Evolutionary conservation across 1,140 invertebrate genomes (phyloP), one percentile per base, ranked within the genome.

Genomic region (Agrilus planipennis): DNA sequence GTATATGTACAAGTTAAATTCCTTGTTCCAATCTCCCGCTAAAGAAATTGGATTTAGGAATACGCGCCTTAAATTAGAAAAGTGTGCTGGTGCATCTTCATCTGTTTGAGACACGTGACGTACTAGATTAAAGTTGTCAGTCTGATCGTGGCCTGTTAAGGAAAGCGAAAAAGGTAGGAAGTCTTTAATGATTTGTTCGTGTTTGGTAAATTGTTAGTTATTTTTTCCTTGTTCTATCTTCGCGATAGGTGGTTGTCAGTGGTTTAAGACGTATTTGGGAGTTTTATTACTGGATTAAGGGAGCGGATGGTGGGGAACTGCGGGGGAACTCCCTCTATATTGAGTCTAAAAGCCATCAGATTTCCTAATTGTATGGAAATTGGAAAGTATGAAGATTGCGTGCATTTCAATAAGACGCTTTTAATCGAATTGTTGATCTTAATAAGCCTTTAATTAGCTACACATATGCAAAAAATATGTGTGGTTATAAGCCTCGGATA

Each of bases 351-450:
- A 58, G 48, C 52, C 49, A 58, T 58, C 52, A 56, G 52, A 45
- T 51, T 51, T 42, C 46, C 51, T 58, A 58, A 58, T 58, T 49
- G 54, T 52, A 58, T 58, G 55, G 55, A 58, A 58, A 58, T 58
- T 58, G 54, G 54, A 58, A 58, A 58, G 54, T 52, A 54, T 50
- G 46, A 38, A 50, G 52, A 49, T 51, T 49, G 51, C 47, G 46
- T 50, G 47, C 51, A 54, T 56, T 56, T 56, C 52, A 49, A 56
- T 58, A 56, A 56, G 52, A 55, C 52, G 53, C 41, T 51, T 48
- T 48, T 54, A 54, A 54, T 55, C 48, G 49, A 32, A 47, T 55
- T 47, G 46, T 46, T 44, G 36, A 36, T n/a, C n/a, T n/a, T n/a
- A n/a, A n/a, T n/a, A n/a, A n/a, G n/a, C n/a, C n/a, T n/a, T n/a